A percentile compares a stretch with the other conserved stretches of the same genome.
Evolutionary conservation across 2,113 vertebrate genomes (phyloP).

Genomic region (Gnathonemus echidnorhynchus): DNA sequence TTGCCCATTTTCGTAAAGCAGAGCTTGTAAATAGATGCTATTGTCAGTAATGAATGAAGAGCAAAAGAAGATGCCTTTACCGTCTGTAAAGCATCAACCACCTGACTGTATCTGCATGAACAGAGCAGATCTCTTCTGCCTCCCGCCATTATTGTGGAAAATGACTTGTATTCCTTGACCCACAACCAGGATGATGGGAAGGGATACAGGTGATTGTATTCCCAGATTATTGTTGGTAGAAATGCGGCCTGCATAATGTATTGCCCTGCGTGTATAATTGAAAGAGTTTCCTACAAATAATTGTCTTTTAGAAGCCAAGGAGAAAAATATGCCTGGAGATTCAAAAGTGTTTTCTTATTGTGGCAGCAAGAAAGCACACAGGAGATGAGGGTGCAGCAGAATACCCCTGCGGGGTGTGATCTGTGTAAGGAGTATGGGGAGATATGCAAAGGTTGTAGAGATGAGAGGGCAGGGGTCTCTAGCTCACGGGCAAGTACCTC

Average conservation of each 20-base stretch:
- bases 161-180: background rate
- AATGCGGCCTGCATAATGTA: background rate
- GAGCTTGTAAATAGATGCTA: background rate
- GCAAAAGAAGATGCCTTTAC: background rate
- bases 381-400: background rate
- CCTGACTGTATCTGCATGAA: background rate
- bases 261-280: background rate
- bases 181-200: background rate
- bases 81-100: background rate
- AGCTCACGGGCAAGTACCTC: background rate
- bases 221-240: background rate
- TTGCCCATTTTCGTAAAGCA: background rate
- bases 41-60: background rate
- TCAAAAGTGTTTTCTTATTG: background rate
- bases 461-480: background rate
- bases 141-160: conserved; percentile 26
- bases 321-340: background rate
- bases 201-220: background rate
- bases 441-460: background rate
- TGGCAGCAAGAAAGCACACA: background rate
- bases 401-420: background rate
- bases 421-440: background rate
- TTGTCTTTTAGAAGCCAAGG: background rate
- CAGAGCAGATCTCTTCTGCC: conserved; percentile 19
- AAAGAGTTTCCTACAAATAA: background rate